Conservation (phyloP, 2,113 vertebrate species). For the Oenanthe melanoleuca region DNA sequence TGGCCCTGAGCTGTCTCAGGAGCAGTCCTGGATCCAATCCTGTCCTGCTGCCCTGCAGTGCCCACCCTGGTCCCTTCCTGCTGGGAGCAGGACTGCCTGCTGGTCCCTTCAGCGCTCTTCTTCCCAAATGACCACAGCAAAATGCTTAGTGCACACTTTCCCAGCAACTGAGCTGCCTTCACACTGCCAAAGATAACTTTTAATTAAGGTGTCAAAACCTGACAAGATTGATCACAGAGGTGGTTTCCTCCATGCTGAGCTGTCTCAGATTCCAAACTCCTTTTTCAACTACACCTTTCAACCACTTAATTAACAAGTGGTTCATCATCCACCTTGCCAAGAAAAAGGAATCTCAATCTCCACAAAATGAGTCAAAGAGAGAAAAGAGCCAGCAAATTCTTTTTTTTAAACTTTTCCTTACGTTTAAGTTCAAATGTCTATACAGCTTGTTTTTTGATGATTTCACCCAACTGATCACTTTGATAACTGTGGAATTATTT, state of each 20-base stretch:
- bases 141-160: background rate
- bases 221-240: background rate
- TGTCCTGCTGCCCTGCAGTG: fast-evolving
- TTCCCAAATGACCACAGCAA: background rate
- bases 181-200: background rate
- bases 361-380: background rate
- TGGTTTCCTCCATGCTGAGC: background rate
- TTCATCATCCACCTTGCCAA: background rate
- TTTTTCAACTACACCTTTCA: background rate
- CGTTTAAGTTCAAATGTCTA: background rate
- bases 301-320: conserved; percentile 12
- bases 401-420: background rate
- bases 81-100: background rate
- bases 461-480: background rate
- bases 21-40: fast-evolving
- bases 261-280: background rate
- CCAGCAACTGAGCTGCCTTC: background rate
- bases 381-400: background rate
- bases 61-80: background rate
- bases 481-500: background rate
- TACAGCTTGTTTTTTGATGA: background rate
- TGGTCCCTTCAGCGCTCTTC: background rate
- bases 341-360: background rate
- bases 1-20: background rate
- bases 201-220: background rate